A percentile compares a stretch with the other conserved stretches of the same genome.
Evolutionary conservation across 2,113 vertebrate genomes (phyloP).

Genomic region (Andinoacara biseriatus): DNA sequence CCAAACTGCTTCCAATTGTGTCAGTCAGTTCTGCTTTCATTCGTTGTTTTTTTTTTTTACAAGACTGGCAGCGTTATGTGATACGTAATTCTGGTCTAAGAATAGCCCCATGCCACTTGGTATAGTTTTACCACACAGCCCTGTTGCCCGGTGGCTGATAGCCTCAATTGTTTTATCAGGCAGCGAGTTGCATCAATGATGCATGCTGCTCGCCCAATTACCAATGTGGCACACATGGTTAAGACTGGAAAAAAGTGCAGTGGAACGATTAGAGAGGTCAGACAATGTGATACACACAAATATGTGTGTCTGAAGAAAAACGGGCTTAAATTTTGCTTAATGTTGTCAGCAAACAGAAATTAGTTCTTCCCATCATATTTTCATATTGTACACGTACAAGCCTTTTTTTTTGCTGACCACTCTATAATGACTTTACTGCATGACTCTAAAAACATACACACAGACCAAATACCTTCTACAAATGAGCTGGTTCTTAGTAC

Average conservation of each 20-base stretch:
- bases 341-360: not conserved
- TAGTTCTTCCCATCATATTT: not conserved
- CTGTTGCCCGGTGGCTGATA: conserved; percentile 31
- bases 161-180: conserved; percentile 33
- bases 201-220: conserved; percentile 32
- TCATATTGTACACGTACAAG: not conserved
- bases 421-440: not conserved
- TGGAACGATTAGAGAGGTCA: not conserved
- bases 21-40: conserved; percentile 9
- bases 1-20: not conserved
- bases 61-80: conserved; percentile 11
- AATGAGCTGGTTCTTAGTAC: not conserved
- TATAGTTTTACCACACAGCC: conserved; percentile 46
- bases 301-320: not conserved
- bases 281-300: not conserved
- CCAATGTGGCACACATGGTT: conserved; percentile 5
- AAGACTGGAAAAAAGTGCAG: not conserved
- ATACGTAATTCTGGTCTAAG: conserved; percentile 49
- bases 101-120: conserved; percentile 36
- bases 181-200: conserved; percentile 45
- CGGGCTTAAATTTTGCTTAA: not conserved
- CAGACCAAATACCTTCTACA: not conserved
- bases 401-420: not conserved
- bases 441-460: not conserved
- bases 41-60: not conserved